phyloP scores from a whole-genome alignment of 2,888 invertebrate species.

The Dilophus febrilis region DNA sequence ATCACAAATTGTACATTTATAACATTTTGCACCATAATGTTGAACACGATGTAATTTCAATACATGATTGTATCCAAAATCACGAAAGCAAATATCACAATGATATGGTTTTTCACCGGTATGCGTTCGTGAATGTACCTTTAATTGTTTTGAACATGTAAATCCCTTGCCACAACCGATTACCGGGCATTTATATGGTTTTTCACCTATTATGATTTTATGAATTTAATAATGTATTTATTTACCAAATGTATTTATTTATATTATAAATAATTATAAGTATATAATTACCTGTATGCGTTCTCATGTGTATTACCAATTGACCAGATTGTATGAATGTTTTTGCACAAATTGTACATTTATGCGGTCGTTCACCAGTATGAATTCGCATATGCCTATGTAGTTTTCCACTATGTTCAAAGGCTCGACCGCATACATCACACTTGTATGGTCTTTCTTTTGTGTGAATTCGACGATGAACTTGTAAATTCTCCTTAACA shows the following conservation, averaged over 20 bases:
- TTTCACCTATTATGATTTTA: constrained; percentile 37
- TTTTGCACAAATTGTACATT: constrained; percentile 72
- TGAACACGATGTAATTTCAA: constrained; percentile 76
- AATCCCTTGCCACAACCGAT: constrained; percentile 80
- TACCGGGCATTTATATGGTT: constrained; percentile 66
- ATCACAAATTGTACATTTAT: constrained; percentile 82
- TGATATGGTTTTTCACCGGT: constrained; percentile 84
- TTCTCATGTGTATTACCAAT: constrained; percentile 76
- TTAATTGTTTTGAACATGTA: constrained; percentile 80
- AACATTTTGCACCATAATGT: constrained; percentile 81
- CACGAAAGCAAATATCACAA: constrained; percentile 79
- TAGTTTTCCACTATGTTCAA: constrained; percentile 79
- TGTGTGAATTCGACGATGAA: constrained; percentile 77
- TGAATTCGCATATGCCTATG: constrained; percentile 84
- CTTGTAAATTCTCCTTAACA: constrained; percentile 81
- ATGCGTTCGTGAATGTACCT: constrained; percentile 80
- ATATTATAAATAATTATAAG: neutral
- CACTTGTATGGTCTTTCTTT: constrained; percentile 84
- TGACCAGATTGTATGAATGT: constrained; percentile 86
- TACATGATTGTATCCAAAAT: constrained; percentile 84
- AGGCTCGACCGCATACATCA: constrained; percentile 72
- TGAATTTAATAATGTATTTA: constrained; percentile 5
- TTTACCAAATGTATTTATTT: neutral
- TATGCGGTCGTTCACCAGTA: constrained; percentile 70
- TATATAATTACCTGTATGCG: constrained; percentile 46